A percentile compares a stretch with the other conserved stretches of the same genome.
These are phyloP conservation scores for Ectemnius cavifrons DNA, from an alignment of 2,888 invertebrate genomes.

Conservation along the genomic window DNA sequence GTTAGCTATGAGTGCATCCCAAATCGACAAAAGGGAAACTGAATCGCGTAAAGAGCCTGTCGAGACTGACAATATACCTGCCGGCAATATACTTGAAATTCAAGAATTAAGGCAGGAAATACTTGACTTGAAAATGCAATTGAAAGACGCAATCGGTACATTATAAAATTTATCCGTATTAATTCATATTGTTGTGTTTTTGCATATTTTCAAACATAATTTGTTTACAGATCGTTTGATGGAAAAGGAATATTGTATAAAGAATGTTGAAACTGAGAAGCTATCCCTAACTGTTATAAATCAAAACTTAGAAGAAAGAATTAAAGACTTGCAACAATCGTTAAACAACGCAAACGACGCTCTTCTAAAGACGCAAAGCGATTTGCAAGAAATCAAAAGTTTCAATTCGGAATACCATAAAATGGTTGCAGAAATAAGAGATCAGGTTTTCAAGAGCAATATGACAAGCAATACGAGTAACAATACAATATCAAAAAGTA, in stretches of 20 bases:
- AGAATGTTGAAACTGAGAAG: constrained; percentile 48
- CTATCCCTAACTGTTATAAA: constrained; percentile 52
- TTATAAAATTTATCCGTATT: not conserved
- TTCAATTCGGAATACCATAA: constrained; percentile 49
- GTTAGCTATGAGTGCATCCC: constrained; percentile 56
- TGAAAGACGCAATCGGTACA: constrained; percentile 53
- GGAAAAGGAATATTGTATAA: constrained; percentile 30
- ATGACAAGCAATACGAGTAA: constrained; percentile 12
- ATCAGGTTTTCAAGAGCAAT: constrained; percentile 42
- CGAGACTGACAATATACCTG: constrained; percentile 10
- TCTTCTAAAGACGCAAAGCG: constrained; percentile 41
- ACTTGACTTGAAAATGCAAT: constrained; percentile 42
- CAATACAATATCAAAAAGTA: constrained; percentile 3
- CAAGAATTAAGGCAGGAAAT: constrained; percentile 47
- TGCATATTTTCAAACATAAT: not conserved
- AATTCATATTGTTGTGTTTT: not conserved
- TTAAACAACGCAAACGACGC: constrained; percentile 47
- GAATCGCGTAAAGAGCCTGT: constrained; percentile 25
- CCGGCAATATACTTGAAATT: constrained; percentile 34
- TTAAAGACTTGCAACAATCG: constrained; percentile 55
- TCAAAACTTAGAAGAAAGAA: constrained; percentile 48
- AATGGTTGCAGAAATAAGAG: constrained; percentile 52
- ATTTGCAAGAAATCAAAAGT: constrained; percentile 50
- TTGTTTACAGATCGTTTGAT: constrained; percentile 41
- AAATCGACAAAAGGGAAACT: constrained; percentile 30